Base-by-base conservation (phyloP, 2,113 vertebrate species). In the Platysternon megacephalum region DNA sequence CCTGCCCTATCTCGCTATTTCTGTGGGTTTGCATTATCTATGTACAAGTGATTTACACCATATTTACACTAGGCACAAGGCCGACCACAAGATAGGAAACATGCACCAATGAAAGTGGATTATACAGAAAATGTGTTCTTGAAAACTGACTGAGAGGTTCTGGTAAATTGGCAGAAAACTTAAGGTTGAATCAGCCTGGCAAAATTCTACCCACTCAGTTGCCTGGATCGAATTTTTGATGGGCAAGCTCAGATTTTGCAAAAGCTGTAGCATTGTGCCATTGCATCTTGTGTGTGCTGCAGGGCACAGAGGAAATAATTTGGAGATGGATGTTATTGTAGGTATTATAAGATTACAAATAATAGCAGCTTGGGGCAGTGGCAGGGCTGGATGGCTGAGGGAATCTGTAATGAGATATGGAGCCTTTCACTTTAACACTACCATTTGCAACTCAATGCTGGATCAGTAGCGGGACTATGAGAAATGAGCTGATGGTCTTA, bases 381-480 rank as follows among this genome's bases (percentile, higher is more conserved):
- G 65, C 35, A 72, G 26, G 1, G 8, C 46, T 93, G 83, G 79
- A 91, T 89, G 65, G 82, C 84, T 93, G 79, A 84, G 80, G 49
- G 82, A 91, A 90, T 3, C 42, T 46, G 58, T 89, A 88, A 94
- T 89, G 49, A 65, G 89, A 91, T 95, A 93, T 93, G 87, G 84
- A 97, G 84, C 56, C 74, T 95, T 95, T 94, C 56, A 76, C 65
- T n/a, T 83, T 42, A 79, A 85, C 7, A 91, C 88, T 93, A 26
- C 51, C 7, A 35, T 10, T 84, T 93, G 48, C 0, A 87, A 91
- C 86, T 96, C 86, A 91, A 52, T 72, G 65, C 65, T 72, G 35
- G 65, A 13, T 96, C 49, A 93, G 86, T 39, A 96, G 32, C 4
- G 19, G 94, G 87, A 87, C 53, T 26, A 52, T 81, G 53, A 94